These are phyloP conservation scores for Cisticola juncidis DNA, from an alignment of 2,113 vertebrate genomes.

Conservation along the genomic window DNA sequence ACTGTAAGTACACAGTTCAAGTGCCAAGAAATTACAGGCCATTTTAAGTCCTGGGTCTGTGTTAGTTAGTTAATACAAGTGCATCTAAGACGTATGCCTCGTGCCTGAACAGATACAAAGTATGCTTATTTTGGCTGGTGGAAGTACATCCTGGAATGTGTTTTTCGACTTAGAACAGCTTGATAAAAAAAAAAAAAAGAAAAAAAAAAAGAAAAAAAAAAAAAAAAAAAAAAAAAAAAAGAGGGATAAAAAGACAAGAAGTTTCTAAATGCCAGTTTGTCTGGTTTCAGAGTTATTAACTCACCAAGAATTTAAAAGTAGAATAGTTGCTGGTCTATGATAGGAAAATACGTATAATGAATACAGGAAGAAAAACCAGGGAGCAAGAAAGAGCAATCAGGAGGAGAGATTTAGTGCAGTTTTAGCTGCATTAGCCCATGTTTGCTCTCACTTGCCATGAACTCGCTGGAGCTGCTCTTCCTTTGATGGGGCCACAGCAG, in stretches of 20 bases:
- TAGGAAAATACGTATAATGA: neutral
- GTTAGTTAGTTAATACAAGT: conserved; percentile 17
- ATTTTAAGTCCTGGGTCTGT: conserved; percentile 15
- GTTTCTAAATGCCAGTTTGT: neutral
- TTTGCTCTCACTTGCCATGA: neutral
- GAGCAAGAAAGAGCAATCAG: neutral
- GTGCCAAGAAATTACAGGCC: conserved; percentile 46
- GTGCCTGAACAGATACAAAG: conserved; percentile 53
- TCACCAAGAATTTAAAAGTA: neutral
- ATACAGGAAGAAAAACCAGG: neutral
- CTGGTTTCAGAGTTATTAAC: neutral
- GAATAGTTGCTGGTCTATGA: neutral
- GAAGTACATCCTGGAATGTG: conserved; percentile 41
- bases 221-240: neutral
- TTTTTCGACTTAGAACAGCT: conserved; percentile 27
- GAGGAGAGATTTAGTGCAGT: neutral
- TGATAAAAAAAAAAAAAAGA: neutral
- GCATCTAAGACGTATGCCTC: conserved; percentile 43
- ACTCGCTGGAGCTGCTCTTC: neutral
- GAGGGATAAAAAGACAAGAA: neutral
- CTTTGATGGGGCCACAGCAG: neutral
- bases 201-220: neutral
- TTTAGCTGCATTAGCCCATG: neutral
- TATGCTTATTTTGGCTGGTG: conserved; percentile 51
- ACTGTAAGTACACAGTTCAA: conserved; percentile 12